Conservation (phyloP, 1,140 invertebrate genomes). For the Drosophila malerkotliana region DNA sequence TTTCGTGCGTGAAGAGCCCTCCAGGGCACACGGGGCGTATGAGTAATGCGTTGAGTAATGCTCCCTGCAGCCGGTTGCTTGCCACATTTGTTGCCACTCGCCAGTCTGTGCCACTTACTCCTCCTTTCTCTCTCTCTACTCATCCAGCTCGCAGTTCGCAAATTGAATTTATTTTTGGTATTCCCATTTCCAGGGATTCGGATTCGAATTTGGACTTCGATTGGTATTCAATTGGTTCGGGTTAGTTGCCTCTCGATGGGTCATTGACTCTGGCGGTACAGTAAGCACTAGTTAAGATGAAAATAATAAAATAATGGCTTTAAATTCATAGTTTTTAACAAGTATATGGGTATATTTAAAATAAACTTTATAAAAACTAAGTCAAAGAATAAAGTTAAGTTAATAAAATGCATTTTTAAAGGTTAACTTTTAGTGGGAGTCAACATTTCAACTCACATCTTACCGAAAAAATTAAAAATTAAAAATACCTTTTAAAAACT, state of each 20-base stretch:
- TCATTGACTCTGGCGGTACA: constrained; percentile 1
- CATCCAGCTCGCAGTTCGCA: neutral
- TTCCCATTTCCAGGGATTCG: neutral
- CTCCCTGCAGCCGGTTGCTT: constrained; percentile 22
- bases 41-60: constrained; percentile 39
- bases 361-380: too few species aligned
- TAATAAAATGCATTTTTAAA: too few species aligned
- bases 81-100: constrained; percentile 8
- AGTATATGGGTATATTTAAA: too few species aligned
- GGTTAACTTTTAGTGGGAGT: too few species aligned
- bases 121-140: neutral
- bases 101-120: constrained; percentile 7
- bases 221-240: constrained; percentile 6
- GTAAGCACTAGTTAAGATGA: neutral
- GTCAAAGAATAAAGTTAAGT: too few species aligned
- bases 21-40: constrained; percentile 27
- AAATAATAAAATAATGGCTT: neutral
- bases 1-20: constrained; percentile 39
- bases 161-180: constrained; percentile 9
- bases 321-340: neutral
- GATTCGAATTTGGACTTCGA: constrained; percentile 1
- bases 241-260: constrained; percentile 1
- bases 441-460: too few species aligned
- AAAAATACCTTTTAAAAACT: too few species aligned
- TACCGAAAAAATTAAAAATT: too few species aligned